phyloP scores from a whole-genome alignment of 2,797 vertebrate genomes.

The Chaenodraco wilsoni region DNA sequence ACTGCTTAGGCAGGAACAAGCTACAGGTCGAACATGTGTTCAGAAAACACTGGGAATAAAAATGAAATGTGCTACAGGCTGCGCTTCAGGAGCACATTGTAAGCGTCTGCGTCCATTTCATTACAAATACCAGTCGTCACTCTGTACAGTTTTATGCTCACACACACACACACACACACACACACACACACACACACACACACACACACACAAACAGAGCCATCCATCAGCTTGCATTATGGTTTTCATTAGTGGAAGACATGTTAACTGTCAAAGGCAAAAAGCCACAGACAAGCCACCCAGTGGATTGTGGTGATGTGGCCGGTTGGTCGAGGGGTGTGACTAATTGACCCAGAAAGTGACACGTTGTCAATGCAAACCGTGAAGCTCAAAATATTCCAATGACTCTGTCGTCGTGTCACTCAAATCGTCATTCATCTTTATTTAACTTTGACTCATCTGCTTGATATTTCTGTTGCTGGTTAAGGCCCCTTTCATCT shows the following conservation, averaged over 20 bases:
- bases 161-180: too few relatives aligned
- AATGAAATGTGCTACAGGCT: slow-evolving; percentile 36
- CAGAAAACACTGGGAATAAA: slow-evolving; percentile 18
- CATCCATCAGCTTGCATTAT: slow-evolving; percentile 43
- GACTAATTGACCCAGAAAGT: slow-evolving; percentile 56
- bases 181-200: too few relatives aligned
- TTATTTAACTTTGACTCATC: slow-evolving; percentile 43
- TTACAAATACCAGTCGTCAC: slow-evolving; percentile 27
- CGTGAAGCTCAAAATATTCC: slow-evolving; percentile 32
- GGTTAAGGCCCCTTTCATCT: slow-evolving; percentile 37
- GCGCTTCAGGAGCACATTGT: slow-evolving; percentile 22
- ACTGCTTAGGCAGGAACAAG: slow-evolving; percentile 20
- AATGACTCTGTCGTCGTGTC: slow-evolving; percentile 17
- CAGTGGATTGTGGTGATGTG: slow-evolving; percentile 71
- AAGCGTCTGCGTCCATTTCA: slow-evolving; percentile 26
- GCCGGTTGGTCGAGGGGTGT: slow-evolving; percentile 49
- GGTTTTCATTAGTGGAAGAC: slow-evolving; percentile 66
- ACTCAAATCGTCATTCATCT: slow-evolving; percentile 33
- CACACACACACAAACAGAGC: not conserved
- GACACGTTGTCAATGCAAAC: slow-evolving; percentile 52
- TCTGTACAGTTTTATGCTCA: slow-evolving; percentile 14
- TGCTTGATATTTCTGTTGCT: slow-evolving; percentile 33
- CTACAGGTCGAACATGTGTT: slow-evolving; percentile 25
- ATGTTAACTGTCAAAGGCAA: slow-evolving; percentile 55
- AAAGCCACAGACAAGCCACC: slow-evolving; percentile 61